Conservation (phyloP, 2,888 invertebrate genomes). For the Chrysotoxum bicinctum region DNA sequence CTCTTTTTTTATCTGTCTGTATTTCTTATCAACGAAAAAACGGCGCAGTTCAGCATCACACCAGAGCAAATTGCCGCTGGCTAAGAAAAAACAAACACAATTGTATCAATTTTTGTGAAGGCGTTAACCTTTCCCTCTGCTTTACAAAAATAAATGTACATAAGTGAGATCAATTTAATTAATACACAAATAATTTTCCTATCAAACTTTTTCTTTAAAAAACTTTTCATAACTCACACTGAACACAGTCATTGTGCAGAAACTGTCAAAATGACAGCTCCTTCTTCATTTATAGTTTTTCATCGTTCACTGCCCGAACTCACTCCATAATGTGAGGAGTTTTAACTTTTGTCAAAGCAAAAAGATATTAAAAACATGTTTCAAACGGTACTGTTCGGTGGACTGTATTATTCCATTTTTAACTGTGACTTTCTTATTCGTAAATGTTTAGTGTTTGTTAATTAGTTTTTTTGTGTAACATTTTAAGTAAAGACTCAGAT, state of each 20-base stretch:
- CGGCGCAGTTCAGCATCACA: not conserved
- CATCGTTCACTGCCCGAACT: not conserved
- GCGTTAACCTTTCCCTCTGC: not conserved
- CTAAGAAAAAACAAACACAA: not conserved
- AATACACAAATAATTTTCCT: not conserved
- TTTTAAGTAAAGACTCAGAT: not conserved
- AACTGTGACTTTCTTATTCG: constrained; percentile 54
- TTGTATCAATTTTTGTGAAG: not conserved
- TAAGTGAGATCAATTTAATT: constrained; percentile 54
- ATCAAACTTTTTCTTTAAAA: constrained; percentile 13
- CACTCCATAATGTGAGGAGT: not conserved
- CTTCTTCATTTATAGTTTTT: not conserved
- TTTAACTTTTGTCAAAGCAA: constrained; percentile 5
- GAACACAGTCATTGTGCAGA: not conserved
- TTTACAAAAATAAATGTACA: not conserved
- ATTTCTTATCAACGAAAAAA: constrained; percentile 46
- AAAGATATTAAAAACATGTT: not conserved
- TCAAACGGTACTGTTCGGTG: constrained; percentile 22
- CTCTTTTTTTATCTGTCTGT: too few relatives aligned
- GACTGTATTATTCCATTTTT: constrained; percentile 49
- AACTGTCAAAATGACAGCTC: constrained; percentile 46
- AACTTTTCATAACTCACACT: constrained; percentile 30
- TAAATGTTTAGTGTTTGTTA: constrained; percentile 62
- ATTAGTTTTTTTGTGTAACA: constrained; percentile 41
- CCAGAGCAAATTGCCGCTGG: not conserved